Evolutionary conservation across 2,888 invertebrate genomes (phyloP).

Genomic region (Abscondita cerata): DNA sequence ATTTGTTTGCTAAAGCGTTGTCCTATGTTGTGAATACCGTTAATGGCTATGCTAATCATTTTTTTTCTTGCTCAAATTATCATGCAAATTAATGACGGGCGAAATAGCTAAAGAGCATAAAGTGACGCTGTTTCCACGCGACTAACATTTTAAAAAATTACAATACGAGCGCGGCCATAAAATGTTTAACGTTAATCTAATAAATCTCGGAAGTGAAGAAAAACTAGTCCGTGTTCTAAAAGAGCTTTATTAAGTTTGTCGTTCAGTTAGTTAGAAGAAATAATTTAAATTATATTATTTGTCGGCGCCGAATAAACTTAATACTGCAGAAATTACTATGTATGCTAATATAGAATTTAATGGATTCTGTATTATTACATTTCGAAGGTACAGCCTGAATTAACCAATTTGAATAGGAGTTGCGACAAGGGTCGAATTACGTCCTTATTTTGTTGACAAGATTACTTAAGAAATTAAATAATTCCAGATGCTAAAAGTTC

Average conservation of each 20-base stretch:
- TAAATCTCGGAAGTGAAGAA: too few relatives aligned
- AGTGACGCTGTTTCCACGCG: constrained; percentile 5
- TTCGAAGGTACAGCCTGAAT: constrained; percentile 53
- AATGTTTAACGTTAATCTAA: too few relatives aligned
- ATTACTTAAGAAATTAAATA: constrained; percentile 45
- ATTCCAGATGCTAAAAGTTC: constrained; percentile 33
- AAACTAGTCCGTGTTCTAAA: too few relatives aligned
- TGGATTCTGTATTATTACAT: constrained; percentile 55
- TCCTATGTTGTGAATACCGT: constrained; percentile 37
- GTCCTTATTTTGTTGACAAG: constrained; percentile 42
- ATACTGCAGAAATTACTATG: constrained; percentile 52
- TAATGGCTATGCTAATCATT: constrained; percentile 46
- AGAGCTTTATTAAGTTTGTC: constrained; percentile 18
- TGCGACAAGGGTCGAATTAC: constrained; percentile 49
- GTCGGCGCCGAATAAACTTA: constrained; percentile 46
- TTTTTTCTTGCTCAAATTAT: constrained; percentile 39
- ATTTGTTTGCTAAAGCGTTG: constrained; percentile 22
- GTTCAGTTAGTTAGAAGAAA: constrained; percentile 19
- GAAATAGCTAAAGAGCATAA: constrained; percentile 32
- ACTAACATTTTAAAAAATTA: neutral
- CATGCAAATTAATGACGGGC: constrained; percentile 42
- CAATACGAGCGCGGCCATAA: too few relatives aligned
- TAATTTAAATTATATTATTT: constrained; percentile 46
- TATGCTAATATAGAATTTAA: constrained; percentile 56
- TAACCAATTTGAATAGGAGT: constrained; percentile 54